These are phyloP conservation scores for Nibea albiflora DNA, from an alignment of 2,113 vertebrate genomes.

Conservation along the genomic window DNA sequence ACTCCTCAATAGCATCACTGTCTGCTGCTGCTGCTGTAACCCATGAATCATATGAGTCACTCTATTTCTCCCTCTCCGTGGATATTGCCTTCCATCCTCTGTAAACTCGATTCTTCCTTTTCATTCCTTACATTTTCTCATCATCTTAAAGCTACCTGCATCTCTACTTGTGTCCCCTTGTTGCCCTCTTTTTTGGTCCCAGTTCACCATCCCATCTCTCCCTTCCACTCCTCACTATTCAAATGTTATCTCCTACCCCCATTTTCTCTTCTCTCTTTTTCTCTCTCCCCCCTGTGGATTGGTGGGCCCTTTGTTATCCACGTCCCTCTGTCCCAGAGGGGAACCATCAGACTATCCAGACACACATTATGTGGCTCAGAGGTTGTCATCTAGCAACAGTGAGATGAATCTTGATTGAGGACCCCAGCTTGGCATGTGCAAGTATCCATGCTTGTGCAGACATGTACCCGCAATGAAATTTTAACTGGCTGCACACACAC, in stretches of 20 bases:
- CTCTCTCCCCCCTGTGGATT: neutral
- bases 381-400: constrained; percentile 14
- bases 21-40: constrained; percentile 42
- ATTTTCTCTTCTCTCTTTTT: neutral
- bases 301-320: constrained; percentile 25
- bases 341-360: constrained; percentile 26
- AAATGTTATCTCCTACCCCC: neutral
- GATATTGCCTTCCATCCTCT: constrained; percentile 22
- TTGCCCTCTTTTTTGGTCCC: constrained; percentile 6
- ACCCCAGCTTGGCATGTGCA: constrained; percentile 9
- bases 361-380: constrained; percentile 28
- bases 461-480: neutral
- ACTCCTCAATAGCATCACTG: constrained; percentile 55
- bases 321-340: constrained; percentile 32
- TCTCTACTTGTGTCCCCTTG: neutral
- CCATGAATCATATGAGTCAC: constrained; percentile 62
- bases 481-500: neutral
- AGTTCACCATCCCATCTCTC: neutral
- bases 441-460: constrained; percentile 5
- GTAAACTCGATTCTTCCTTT: constrained; percentile 34
- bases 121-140: constrained; percentile 34
- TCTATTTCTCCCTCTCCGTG: constrained; percentile 41
- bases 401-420: constrained; percentile 58
- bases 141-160: constrained; percentile 25
- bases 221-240: neutral